Percentiles rank a stretch among this genome's conserved stretches.
phyloP scores from a whole-genome alignment of 2,797 vertebrate genomes.

The Hyperoplus lanceolatus region DNA sequence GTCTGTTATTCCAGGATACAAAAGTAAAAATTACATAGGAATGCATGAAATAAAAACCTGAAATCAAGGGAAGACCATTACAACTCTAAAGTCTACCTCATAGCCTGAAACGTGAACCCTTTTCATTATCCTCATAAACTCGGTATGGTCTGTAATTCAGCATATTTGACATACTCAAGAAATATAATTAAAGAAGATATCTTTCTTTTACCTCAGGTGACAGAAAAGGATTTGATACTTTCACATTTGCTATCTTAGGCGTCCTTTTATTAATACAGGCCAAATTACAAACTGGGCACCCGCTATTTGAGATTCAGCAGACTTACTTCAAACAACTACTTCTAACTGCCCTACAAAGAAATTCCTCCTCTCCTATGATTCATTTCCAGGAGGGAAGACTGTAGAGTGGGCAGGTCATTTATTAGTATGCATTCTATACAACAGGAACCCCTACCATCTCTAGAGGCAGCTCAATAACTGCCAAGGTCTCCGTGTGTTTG shows the following conservation, averaged over 20 bases:
- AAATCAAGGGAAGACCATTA: constrained; percentile 29
- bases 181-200: constrained; percentile 24
- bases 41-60: constrained; percentile 34
- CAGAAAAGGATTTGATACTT: background rate
- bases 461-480: constrained; percentile 7
- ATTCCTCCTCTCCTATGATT: constrained; percentile 8
- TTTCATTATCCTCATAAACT: constrained; percentile 40
- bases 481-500: constrained; percentile 14
- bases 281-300: background rate
- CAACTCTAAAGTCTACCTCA: constrained; percentile 8
- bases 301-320: background rate
- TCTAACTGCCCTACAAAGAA: background rate
- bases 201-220: background rate
- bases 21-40: constrained; percentile 37
- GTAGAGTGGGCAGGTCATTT: background rate
- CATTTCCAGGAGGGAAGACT: background rate
- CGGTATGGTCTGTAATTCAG: constrained; percentile 24
- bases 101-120: background rate
- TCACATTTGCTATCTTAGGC: background rate
- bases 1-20: constrained; percentile 22
- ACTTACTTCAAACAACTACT: constrained; percentile 1
- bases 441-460: background rate
- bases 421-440: background rate
- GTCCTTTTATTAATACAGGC: background rate
- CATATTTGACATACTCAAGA: constrained; percentile 14